Base-by-base conservation (phyloP, 2,888 invertebrate species). In the Salticus scenicus region DNA sequence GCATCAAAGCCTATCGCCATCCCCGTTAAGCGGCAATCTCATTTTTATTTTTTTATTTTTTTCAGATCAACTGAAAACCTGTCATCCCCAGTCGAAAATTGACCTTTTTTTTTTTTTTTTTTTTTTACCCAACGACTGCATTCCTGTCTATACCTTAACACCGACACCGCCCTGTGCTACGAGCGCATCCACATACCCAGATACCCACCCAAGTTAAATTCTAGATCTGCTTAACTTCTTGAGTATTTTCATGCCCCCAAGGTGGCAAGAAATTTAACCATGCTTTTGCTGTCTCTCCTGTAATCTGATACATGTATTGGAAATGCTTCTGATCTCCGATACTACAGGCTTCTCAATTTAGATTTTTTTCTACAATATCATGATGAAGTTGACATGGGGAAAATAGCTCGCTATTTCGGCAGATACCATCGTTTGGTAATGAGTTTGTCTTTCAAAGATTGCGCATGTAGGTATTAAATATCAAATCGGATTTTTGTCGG, bases 261-360 rank as follows among this genome's bases (percentile, higher is more conserved):
- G 57, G 57, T 57, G 24, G 57, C 57, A 57, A 57, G 57, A 57
- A 57, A 57, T 57, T 57, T 57, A 57, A 24, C 57, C 57, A 24
- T 57, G 57, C 20, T 57, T 24, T 10, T 10, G 20, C 1, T 57
- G 57, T 57, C 57, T 57, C 1, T 57, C 7, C 57, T 12, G 57
- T 57, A 57, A 57, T 57, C 57, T 57, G 57, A 57, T 57, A 57
- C 57, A 57, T 57, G 57, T 57, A 57, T 57, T 57, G 57, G 57
- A 57, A 57, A 24, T 57, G 24, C 57, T 57, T 24, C 24, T 17
- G 57, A 57, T 57, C 57, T 20, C 2, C 20, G 57, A 57, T 57
- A 57, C 57, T 57, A 1, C 24, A 24, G 20, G 24, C 5, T 57
- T 57, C 57, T 57, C 57, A 57, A 24, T 57, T 57, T 57, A 24